Conservation (phyloP, 2,113 vertebrate genomes). For the Grantiella picta region DNA sequence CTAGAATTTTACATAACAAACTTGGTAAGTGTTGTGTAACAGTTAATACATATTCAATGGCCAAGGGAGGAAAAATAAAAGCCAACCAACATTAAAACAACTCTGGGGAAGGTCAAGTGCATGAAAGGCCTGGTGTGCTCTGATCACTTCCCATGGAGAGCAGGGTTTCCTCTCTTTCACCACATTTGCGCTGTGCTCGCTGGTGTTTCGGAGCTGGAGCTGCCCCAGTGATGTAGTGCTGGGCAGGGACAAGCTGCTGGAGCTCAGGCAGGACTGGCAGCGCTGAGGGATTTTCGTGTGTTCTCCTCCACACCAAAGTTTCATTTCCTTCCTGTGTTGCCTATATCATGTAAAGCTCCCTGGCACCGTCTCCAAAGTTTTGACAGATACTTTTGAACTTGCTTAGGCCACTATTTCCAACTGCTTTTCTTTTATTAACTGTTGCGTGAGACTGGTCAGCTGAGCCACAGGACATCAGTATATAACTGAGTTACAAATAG, state of each 20-base stretch:
- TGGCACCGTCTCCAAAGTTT: not conserved
- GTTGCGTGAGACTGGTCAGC: not conserved
- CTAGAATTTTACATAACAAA: slow-evolving; percentile 41
- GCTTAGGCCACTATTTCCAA: not conserved
- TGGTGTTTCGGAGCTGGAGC: not conserved
- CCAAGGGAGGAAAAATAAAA: not conserved
- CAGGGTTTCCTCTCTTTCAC: not conserved
- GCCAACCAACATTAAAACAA: not conserved
- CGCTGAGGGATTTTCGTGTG: not conserved
- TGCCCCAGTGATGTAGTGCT: not conserved
- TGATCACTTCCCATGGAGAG: not conserved
- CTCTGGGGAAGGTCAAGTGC: slow-evolving; percentile 22
- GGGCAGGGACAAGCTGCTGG: not conserved
- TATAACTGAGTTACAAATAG: not conserved
- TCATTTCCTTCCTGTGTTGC: not conserved
- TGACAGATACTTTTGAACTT: not conserved
- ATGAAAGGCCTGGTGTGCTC: slow-evolving; percentile 28
- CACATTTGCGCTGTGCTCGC: not conserved
- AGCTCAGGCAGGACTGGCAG: not conserved
- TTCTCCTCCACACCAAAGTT: not conserved
- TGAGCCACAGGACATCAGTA: not conserved
- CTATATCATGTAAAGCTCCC: not conserved
- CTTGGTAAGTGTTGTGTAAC: slow-evolving; percentile 56
- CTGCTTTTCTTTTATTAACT: not conserved
- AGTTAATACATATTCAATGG: slow-evolving; percentile 62